phyloP scores from a whole-genome alignment of 2,113 vertebrate species.

The Cromileptes altivelis region DNA sequence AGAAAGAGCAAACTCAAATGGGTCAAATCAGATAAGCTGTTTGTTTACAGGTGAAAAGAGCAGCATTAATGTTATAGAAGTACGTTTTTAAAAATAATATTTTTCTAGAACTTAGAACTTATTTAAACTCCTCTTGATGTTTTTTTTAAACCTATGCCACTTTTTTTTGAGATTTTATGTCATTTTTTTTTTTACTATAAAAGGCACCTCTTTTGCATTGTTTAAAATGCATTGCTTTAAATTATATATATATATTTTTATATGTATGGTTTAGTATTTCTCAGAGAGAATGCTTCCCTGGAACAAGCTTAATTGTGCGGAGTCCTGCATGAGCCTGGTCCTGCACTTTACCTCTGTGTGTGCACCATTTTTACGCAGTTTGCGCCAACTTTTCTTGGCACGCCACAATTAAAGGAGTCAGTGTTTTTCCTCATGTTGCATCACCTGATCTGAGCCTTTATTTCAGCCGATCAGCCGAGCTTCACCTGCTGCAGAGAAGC shows the following conservation, averaged over 20 bases:
- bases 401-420: background rate
- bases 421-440: background rate
- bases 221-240: background rate
- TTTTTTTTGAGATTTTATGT: background rate
- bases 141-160: background rate
- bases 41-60: background rate
- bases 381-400: constrained; percentile 26
- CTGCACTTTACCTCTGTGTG: background rate
- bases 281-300: background rate
- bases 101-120: background rate
- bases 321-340: background rate
- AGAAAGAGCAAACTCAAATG: background rate
- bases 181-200: background rate
- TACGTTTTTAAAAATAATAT: background rate
- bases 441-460: constrained; percentile 6
- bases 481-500: constrained; percentile 35
- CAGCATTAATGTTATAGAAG: background rate
- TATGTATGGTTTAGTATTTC: background rate
- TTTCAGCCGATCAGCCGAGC: background rate
- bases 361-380: constrained; percentile 13
- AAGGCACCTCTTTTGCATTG: background rate
- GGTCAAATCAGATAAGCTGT: background rate
- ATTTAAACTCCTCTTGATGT: background rate
- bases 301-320: background rate
- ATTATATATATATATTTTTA: background rate